Percentiles rank a stretch among this genome's conserved stretches.
Conservation (phyloP, 2,797 vertebrate species). For the Tenualosa ilisha region DNA sequence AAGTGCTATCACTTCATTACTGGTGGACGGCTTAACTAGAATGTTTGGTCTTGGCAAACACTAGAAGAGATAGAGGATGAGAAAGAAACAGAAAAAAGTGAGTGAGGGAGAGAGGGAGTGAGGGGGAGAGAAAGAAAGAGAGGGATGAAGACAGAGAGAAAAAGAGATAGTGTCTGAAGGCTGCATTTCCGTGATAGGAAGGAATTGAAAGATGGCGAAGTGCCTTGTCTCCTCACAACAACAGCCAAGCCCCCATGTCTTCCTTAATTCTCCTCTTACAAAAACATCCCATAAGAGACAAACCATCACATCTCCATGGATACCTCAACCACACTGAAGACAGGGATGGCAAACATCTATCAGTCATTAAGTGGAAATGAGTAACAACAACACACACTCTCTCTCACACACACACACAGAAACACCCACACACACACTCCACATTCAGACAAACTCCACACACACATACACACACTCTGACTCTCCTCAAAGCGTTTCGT, state of each 20-base stretch:
- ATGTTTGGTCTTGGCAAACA: neutral
- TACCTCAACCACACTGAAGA: neutral
- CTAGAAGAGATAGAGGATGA: slow-evolving; percentile 7
- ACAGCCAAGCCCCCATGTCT: neutral
- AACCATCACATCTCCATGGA: neutral
- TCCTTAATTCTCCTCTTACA: neutral
- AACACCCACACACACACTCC: neutral
- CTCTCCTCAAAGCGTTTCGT: neutral
- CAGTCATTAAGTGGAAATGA: neutral
- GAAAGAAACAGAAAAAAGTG: neutral
- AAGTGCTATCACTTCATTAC: neutral
- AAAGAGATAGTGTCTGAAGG: neutral
- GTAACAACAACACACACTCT: neutral
- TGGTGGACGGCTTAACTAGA: neutral
- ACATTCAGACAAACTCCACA: neutral
- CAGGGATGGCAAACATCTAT: neutral
- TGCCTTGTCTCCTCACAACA: neutral
- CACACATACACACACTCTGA: neutral
- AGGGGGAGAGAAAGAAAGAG: slow-evolving; percentile 19
- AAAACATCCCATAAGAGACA: neutral
- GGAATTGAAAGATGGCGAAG: neutral
- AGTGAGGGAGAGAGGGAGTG: neutral
- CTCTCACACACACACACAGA: neutral
- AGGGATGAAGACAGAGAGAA: neutral
- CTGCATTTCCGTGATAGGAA: neutral